A percentile compares a stretch with the other conserved stretches of the same genome.
Conservation (phyloP, 1,140 invertebrate species). For the Zaprionus kolodkinae region DNA sequence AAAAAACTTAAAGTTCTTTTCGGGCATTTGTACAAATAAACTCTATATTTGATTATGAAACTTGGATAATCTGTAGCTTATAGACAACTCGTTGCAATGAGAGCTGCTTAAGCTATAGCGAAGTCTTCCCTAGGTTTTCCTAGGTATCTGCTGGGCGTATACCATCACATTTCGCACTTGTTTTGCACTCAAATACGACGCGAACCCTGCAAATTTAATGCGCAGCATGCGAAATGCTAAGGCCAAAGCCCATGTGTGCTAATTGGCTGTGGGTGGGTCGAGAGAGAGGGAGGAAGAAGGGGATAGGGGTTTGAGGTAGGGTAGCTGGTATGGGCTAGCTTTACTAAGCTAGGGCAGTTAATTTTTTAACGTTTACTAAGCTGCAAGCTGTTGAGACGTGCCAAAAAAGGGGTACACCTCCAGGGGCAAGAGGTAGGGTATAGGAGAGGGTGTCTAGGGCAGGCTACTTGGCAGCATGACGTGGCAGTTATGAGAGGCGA, state of each 20-base stretch:
- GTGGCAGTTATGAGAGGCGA: background rate
- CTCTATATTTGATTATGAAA: background rate
- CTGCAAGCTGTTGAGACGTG: conserved; percentile 1
- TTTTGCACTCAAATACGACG: conserved; percentile 48
- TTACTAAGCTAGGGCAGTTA: background rate
- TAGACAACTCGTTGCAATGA: background rate
- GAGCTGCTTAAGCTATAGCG: too few relatives aligned
- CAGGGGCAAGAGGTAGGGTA: background rate
- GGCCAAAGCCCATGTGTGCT: conserved; percentile 58
- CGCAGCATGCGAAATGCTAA: conserved; percentile 47
- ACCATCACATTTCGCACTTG: background rate
- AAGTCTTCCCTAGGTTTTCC: background rate
- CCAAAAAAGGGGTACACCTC: background rate
- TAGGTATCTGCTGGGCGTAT: background rate
- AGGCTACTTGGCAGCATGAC: background rate
- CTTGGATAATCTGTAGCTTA: background rate
- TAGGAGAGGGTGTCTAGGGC: background rate
- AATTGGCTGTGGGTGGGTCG: conserved; percentile 43
- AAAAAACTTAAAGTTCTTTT: background rate
- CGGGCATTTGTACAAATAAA: background rate
- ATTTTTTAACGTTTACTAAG: conserved; percentile 5
- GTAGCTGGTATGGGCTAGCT: background rate
- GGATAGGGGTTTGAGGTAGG: too few relatives aligned
- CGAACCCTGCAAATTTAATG: conserved; percentile 61
- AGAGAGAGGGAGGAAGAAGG: too few relatives aligned